These are phyloP conservation scores for Tenthredo livida DNA, from an alignment of 2,888 invertebrate genomes.

Conservation along the genomic window DNA sequence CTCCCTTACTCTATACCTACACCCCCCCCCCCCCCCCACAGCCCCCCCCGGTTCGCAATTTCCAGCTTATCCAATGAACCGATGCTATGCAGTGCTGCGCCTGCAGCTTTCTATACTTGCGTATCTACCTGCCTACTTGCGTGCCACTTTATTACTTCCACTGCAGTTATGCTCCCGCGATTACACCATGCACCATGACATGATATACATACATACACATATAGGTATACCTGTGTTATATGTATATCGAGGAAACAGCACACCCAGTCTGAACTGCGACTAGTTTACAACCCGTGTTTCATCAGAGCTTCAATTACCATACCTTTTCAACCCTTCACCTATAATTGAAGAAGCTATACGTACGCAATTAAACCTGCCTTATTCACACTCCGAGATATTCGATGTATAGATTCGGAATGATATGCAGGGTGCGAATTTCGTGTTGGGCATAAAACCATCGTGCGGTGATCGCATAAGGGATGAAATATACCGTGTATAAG, in stretches of 20 bases:
- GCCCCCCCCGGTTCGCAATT: conserved; percentile 24
- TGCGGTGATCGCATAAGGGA: not conserved
- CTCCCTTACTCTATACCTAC: not conserved
- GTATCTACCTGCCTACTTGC: not conserved
- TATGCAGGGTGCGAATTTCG: no score
- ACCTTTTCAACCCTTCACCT: not conserved
- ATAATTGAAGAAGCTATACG: not conserved
- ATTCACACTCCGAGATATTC: not conserved
- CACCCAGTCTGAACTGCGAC: not conserved
- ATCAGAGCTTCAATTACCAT: not conserved
- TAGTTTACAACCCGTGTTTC: not conserved
- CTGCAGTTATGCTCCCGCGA: not conserved
- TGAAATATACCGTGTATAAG: not conserved
- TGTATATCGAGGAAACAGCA: not conserved
- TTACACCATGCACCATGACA: not conserved
- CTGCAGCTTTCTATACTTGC: conserved; percentile 16
- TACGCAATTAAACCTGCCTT: not conserved
- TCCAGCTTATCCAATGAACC: conserved; percentile 53
- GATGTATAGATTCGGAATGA: no score
- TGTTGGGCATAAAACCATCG: not conserved
- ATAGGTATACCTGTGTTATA: not conserved
- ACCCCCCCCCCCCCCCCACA: not conserved
- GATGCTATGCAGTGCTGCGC: conserved; percentile 25
- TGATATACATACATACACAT: not conserved
- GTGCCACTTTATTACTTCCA: conserved; percentile 44